These are phyloP conservation scores for Cephonodes hylas DNA, from an alignment of 2,888 invertebrate species.

Conservation along the genomic window DNA sequence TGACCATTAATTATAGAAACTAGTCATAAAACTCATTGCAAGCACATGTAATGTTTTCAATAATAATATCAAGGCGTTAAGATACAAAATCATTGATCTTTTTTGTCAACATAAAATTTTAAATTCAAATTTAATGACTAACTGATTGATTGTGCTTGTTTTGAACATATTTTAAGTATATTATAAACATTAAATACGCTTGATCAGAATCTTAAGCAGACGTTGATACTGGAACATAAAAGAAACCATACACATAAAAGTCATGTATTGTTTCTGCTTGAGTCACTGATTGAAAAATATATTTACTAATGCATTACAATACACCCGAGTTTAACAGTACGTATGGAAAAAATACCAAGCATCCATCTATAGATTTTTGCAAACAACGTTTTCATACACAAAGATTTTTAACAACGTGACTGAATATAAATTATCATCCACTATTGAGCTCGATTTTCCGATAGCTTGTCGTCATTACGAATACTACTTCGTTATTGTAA, in stretches of 20 bases:
- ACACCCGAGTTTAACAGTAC: neutral
- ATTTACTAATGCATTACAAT: neutral
- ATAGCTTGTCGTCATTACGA: neutral
- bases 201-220: neutral
- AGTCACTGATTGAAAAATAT: neutral
- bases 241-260: neutral
- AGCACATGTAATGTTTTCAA: neutral
- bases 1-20: slow-evolving; percentile 20
- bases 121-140: no score
- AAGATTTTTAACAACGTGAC: neutral
- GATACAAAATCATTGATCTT: neutral
- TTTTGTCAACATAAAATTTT: no score
- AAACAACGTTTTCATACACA: neutral
- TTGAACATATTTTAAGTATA: neutral
- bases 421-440: neutral
- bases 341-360: neutral
- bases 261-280: neutral
- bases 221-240: neutral
- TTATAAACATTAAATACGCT: neutral
- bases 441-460: neutral
- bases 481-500: neutral
- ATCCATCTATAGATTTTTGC: neutral
- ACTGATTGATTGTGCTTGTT: slow-evolving; percentile 3
- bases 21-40: slow-evolving; percentile 15
- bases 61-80: neutral